phyloP scores from a whole-genome alignment of 2,888 invertebrate species.

The Cetonia aurata region DNA sequence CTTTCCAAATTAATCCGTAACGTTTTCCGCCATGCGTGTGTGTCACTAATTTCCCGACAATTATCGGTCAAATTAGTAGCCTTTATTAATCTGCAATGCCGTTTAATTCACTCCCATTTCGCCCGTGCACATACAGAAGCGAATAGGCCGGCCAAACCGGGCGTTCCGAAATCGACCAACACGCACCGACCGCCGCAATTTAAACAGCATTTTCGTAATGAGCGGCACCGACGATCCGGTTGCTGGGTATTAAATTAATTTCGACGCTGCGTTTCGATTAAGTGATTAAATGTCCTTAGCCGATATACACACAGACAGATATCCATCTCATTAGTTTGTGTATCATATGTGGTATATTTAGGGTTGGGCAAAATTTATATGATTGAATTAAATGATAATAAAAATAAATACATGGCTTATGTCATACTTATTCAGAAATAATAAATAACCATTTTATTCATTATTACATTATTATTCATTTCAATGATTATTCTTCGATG shows the following conservation, averaged over 20 bases:
- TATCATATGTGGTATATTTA: no score
- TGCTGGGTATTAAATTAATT: slow-evolving; percentile 20
- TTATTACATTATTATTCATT: no score
- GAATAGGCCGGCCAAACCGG: background rate
- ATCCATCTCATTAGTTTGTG: no score
- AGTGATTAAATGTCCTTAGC: no score
- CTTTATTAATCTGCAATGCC: slow-evolving; percentile 41
- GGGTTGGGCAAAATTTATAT: no score
- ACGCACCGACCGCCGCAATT: slow-evolving; percentile 1
- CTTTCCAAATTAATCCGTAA: slow-evolving; percentile 19
- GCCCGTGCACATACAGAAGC: background rate
- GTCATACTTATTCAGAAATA: no score
- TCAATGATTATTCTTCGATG: no score
- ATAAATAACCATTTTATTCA: no score
- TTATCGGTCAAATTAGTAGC: slow-evolving; percentile 46
- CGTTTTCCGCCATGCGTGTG: slow-evolving; percentile 6
- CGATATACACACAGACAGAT: no score
- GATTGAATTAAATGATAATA: no score
- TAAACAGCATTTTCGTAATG: slow-evolving; percentile 38
- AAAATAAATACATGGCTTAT: no score
- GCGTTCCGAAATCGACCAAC: background rate
- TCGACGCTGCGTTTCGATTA: slow-evolving; percentile 5
- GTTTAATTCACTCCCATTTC: slow-evolving; percentile 28
- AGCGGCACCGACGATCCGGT: slow-evolving; percentile 2
- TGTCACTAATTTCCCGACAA: slow-evolving; percentile 45